phyloP scores from a whole-genome alignment of 2,113 vertebrate genomes.

The Ctenomys sociabilis region DNA sequence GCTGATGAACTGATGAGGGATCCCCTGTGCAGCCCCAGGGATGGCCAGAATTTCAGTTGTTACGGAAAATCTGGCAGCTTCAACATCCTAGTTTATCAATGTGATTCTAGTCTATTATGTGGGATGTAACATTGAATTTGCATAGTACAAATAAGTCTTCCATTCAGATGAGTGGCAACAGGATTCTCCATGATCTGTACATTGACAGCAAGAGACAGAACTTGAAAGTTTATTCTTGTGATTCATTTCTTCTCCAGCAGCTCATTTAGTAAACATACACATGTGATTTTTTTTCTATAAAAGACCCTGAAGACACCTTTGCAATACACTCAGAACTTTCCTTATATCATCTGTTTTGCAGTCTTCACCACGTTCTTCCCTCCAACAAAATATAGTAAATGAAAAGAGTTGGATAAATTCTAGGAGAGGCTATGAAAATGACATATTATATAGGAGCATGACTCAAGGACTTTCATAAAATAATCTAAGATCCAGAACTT shows the following conservation, averaged over 20 bases:
- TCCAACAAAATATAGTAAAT: constrained; percentile 31
- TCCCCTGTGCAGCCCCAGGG: accelerated
- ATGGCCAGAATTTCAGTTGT: not conserved
- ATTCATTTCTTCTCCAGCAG: not conserved
- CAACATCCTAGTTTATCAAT: not conserved
- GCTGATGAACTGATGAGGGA: not conserved
- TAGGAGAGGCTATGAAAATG: constrained; percentile 69
- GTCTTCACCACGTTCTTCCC: not conserved
- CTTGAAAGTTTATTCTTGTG: not conserved
- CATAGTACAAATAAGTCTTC: not conserved
- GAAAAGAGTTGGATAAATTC: constrained; percentile 16
- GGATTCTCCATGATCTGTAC: not conserved
- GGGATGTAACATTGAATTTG: not conserved
- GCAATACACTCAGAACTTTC: not conserved
- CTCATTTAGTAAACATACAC: not conserved
- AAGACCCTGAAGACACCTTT: not conserved
- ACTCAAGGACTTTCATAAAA: constrained; percentile 73
- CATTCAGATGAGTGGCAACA: not conserved
- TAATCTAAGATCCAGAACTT: constrained; percentile 75
- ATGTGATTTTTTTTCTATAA: not conserved
- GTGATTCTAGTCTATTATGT: not conserved
- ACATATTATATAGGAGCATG: constrained; percentile 67
- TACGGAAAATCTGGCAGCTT: not conserved
- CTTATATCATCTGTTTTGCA: not conserved
- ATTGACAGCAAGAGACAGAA: not conserved